Conservation (phyloP, 2,888 invertebrate genomes). For the Leucoptera coffeella region DNA sequence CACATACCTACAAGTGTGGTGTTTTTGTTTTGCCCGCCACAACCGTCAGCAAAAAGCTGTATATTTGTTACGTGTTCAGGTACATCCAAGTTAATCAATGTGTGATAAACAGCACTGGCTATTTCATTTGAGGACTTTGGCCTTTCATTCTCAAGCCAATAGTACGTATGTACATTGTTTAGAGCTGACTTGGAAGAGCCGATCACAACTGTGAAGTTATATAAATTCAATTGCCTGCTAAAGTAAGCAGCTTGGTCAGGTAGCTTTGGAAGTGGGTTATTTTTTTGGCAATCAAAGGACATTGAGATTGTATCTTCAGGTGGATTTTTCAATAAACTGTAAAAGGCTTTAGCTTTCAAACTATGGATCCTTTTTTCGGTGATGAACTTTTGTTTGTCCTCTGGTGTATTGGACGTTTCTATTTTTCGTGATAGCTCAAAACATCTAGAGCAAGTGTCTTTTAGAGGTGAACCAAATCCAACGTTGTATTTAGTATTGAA, state of each 20-base stretch:
- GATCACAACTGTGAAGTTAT: constrained; percentile 6
- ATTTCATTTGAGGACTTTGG: constrained; percentile 3
- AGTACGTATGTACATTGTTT: constrained; percentile 6
- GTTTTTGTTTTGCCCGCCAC: constrained; percentile 3
- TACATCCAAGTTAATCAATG: constrained; percentile 1
- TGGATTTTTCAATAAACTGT: constrained; percentile 1
- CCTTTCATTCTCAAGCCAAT: constrained; percentile 6
- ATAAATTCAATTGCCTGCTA: constrained; percentile 7
- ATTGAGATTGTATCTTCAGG: constrained; percentile 5
- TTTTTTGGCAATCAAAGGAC: too few relatives aligned
- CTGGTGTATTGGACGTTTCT: too few relatives aligned
- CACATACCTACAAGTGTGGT: neutral
- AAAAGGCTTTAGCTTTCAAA: constrained; percentile 3
- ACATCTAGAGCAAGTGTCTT: too few relatives aligned
- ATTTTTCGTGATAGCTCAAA: too few relatives aligned
- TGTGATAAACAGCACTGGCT: constrained; percentile 4
- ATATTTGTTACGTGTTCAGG: neutral
- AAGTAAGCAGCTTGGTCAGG: constrained; percentile 6
- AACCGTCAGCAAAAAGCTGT: constrained; percentile 2
- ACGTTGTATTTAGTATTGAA: too few relatives aligned
- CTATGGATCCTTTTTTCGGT: too few relatives aligned
- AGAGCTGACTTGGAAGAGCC: constrained; percentile 4
- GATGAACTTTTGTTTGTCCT: too few relatives aligned
- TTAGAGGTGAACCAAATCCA: too few relatives aligned
- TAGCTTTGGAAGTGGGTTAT: constrained; percentile 7